phyloP scores from a whole-genome alignment of 2,888 invertebrate species.

The Lagria hirta region DNA sequence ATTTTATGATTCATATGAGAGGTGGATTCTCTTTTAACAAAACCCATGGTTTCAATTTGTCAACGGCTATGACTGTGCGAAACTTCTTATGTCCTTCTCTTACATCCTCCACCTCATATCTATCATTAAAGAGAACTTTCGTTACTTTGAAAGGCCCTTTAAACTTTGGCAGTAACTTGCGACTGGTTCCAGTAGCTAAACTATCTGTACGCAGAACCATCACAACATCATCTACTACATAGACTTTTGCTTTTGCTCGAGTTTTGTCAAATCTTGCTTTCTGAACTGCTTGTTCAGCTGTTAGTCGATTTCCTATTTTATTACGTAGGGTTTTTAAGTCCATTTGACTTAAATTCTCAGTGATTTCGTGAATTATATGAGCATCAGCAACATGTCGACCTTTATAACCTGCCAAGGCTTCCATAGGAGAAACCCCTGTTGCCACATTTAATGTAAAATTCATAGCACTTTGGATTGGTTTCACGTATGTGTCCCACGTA shows the following conservation, averaged over 20 bases:
- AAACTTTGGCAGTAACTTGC: conserved; percentile 21
- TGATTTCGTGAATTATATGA: conserved; percentile 16
- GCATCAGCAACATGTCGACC: conserved; percentile 17
- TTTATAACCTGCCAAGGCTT: conserved; percentile 30
- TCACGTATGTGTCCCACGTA: conserved; percentile 36
- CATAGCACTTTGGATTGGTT: conserved; percentile 33
- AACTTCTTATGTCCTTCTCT: too few species aligned
- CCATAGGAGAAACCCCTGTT: conserved; percentile 27
- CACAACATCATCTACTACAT: conserved; percentile 25
- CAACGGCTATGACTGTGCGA: too few species aligned
- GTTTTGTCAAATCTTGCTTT: conserved; percentile 25
- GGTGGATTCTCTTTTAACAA: too few species aligned
- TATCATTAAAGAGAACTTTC: too few species aligned
- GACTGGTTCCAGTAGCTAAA: conserved; percentile 22
- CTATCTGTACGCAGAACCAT: conserved; percentile 26
- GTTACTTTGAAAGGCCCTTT: conserved; percentile 32
- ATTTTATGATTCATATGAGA: too few species aligned
- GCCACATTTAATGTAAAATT: conserved; percentile 32
- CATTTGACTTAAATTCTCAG: conserved; percentile 12
- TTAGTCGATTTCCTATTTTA: conserved; percentile 18
- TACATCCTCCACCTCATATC: too few species aligned
- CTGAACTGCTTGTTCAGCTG: conserved; percentile 23
- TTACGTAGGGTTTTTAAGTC: conserved; percentile 19
- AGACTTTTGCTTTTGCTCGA: conserved; percentile 9
- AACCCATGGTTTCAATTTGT: too few species aligned